Evolutionary conservation across 2,888 invertebrate genomes (phyloP).

Genomic region (Zaprionus lineosus): DNA sequence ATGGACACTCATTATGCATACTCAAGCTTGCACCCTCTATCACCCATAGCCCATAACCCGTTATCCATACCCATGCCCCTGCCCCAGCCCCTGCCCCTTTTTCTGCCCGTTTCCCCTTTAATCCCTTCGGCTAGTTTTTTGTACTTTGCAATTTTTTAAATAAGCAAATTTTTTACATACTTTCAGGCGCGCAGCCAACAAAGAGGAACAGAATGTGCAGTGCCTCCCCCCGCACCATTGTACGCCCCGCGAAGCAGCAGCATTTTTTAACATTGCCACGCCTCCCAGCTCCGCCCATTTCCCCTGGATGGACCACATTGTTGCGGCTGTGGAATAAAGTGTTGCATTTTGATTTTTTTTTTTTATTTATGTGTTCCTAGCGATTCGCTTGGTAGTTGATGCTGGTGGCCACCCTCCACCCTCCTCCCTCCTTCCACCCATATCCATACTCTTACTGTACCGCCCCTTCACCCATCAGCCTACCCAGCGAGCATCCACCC

Average conservation of each 20-base stretch:
- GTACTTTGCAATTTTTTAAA: constrained; percentile 36
- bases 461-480: constrained; percentile 7
- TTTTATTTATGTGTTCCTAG: constrained; percentile 29
- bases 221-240: background rate
- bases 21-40: constrained; percentile 11
- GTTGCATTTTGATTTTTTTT: constrained; percentile 63
- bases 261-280: constrained; percentile 31
- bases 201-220: constrained; percentile 14
- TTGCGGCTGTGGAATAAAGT: constrained; percentile 64
- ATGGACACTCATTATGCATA: constrained; percentile 69
- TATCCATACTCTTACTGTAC: background rate
- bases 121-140: constrained; percentile 18
- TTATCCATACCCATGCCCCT: too few species aligned
- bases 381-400: constrained; percentile 32
- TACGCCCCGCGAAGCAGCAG: too few species aligned
- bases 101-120: background rate
- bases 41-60: too few species aligned
- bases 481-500: too few species aligned
- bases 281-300: background rate
- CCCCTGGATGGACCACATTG: constrained; percentile 39
- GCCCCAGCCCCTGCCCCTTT: background rate
- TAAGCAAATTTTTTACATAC: constrained; percentile 48
- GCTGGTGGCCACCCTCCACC: background rate
- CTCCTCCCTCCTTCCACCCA: background rate
- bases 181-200: constrained; percentile 48